Evolutionary conservation across 2,113 vertebrate species (phyloP).

Genomic region (Mohoua ochrocephala): DNA sequence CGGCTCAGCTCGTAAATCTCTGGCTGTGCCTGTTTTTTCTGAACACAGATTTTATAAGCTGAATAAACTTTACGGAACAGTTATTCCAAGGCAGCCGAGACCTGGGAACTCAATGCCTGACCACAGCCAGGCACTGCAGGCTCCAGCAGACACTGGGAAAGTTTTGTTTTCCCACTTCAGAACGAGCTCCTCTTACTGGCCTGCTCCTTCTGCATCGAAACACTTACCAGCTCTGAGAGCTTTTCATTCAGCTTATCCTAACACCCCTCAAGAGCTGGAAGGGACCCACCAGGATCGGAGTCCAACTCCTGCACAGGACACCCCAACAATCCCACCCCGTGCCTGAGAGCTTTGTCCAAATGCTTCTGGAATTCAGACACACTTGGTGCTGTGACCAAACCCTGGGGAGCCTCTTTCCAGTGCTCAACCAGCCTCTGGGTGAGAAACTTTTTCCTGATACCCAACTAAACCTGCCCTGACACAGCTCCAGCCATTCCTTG

Average conservation of each 20-base stretch:
- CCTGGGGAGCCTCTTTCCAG: background rate
- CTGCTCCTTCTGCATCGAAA: background rate
- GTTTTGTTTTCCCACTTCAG: background rate
- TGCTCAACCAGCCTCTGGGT: background rate
- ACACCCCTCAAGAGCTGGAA: background rate
- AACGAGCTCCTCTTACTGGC: background rate
- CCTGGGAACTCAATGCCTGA: background rate
- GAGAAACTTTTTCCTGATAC: background rate
- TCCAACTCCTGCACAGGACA: background rate
- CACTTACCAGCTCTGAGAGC: background rate
- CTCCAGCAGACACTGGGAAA: background rate
- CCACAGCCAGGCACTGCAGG: background rate
- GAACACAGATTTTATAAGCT: constrained; percentile 13
- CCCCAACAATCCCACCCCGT: background rate
- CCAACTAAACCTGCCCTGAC: background rate
- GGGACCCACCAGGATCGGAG: background rate
- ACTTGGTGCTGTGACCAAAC: background rate
- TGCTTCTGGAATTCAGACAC: background rate
- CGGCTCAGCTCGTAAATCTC: constrained; percentile 4
- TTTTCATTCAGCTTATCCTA: background rate
- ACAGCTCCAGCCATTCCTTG: background rate
- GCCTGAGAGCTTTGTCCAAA: background rate
- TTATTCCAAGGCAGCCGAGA: background rate
- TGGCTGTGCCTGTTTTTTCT: background rate
- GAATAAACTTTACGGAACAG: constrained; percentile 7